These are phyloP conservation scores for Sinocyclocheilus rhinocerous DNA, from an alignment of 2,113 vertebrate species.

Conservation along the genomic window DNA sequence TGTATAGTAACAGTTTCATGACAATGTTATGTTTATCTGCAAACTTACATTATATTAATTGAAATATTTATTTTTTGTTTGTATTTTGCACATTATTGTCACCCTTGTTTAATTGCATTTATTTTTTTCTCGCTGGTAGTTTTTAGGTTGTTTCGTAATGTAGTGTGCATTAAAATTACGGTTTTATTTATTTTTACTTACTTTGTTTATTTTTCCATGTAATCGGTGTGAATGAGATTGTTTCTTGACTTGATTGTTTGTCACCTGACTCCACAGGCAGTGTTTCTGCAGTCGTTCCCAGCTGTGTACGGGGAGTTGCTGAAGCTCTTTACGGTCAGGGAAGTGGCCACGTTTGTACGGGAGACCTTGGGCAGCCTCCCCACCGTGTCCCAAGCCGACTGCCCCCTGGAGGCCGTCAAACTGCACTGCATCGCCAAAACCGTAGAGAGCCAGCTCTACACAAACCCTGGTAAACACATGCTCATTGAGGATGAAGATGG, in stretches of 20 bases:
- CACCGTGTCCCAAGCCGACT: slow-evolving; percentile 83
- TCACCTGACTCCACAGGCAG: slow-evolving; percentile 76
- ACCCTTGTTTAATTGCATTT: neutral
- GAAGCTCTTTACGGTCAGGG: slow-evolving; percentile 93
- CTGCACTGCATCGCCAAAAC: slow-evolving; percentile 95
- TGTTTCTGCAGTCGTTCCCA: slow-evolving; percentile 94
- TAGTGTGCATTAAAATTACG: neutral
- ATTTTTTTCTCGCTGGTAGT: neutral
- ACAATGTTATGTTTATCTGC: too few relatives aligned
- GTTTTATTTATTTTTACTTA: neutral
- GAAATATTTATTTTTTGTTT: neutral
- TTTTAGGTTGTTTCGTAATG: neutral
- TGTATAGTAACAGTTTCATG: too few relatives aligned
- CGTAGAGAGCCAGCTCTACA: slow-evolving; percentile 93
- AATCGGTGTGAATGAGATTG: neutral
- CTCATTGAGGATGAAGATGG: neutral
- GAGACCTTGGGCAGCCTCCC: slow-evolving; percentile 94
- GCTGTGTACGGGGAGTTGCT: slow-evolving; percentile 89
- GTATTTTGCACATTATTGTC: neutral
- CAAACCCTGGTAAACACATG: slow-evolving; percentile 83
- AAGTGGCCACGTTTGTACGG: slow-evolving; percentile 92
- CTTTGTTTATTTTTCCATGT: neutral
- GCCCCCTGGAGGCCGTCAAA: slow-evolving; percentile 91
- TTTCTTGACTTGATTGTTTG: neutral
- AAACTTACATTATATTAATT: too few relatives aligned